phyloP scores from a whole-genome alignment of 92 coral and sea anemone genomes.

The Porites evermanni region DNA sequence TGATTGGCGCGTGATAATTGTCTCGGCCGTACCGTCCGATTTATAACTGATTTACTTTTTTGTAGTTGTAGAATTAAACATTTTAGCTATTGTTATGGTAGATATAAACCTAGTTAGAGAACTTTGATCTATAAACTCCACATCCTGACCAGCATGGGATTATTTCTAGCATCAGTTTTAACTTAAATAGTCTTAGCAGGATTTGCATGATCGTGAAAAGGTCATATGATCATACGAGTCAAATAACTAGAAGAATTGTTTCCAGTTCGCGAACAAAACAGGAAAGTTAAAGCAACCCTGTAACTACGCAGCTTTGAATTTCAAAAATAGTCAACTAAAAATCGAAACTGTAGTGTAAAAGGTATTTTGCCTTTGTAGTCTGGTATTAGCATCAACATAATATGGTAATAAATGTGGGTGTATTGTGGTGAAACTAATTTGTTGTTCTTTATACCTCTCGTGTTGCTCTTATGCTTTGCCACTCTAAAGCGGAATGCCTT shows the following conservation, averaged over 20 bases:
- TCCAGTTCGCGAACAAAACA: no score
- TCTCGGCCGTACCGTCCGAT: neutral
- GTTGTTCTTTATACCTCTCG: neutral
- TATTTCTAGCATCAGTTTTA: no score
- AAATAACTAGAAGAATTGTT: no score
- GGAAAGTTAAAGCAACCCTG: no score
- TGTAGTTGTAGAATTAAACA: neutral
- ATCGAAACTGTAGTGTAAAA: neutral
- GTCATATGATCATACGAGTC: no score
- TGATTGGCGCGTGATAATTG: neutral
- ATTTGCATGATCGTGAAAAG: no score
- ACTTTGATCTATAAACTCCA: neutral
- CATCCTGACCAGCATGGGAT: neutral
- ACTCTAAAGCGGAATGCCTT: no score
- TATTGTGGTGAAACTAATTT: conserved; percentile 1
- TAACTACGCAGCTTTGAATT: no score
- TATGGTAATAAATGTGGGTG: conserved; percentile 2
- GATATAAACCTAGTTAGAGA: neutral
- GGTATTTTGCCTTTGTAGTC: neutral
- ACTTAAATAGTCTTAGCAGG: no score
- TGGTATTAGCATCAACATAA: neutral
- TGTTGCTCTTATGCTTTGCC: neutral
- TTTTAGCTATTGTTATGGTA: neutral
- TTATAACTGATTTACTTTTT: neutral
- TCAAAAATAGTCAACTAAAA: no score